Percentiles rank a stretch among this genome's conserved stretches.
Conservation (phyloP, 2,888 invertebrate species). For the Platycnemis pennipes region DNA sequence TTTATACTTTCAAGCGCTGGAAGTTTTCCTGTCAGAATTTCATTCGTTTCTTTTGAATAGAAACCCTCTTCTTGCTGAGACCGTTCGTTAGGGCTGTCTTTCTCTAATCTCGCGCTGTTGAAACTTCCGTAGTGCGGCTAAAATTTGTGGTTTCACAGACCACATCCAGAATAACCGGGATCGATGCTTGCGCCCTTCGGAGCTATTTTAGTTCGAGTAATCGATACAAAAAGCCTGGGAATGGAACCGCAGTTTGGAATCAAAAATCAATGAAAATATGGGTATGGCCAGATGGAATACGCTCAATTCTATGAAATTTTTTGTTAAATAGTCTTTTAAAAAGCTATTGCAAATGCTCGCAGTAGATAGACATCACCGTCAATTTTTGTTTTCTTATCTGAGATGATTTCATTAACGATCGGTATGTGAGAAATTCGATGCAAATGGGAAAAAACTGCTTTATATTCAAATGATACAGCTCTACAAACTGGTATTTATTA, state of each 20-base stretch:
- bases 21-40: neutral
- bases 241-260: conserved; percentile 53
- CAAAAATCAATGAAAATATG: conserved; percentile 60
- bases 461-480: too few relatives aligned
- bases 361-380: too few relatives aligned
- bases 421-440: too few relatives aligned
- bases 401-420: too few relatives aligned
- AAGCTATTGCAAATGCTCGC: neutral
- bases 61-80: neutral
- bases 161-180: conserved; percentile 48
- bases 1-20: neutral
- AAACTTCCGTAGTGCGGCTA: conserved; percentile 36
- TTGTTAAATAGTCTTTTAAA: neutral
- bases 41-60: neutral
- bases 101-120: neutral
- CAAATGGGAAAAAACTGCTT: too few relatives aligned
- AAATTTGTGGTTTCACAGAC: conserved; percentile 40
- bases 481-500: too few relatives aligned
- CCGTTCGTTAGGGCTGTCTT: neutral
- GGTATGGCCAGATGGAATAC: neutral
- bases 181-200: conserved; percentile 54
- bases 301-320: neutral
- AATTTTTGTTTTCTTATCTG: too few relatives aligned
- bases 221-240: conserved; percentile 54
- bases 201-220: conserved; percentile 52